Evolutionary conservation across 2,113 vertebrate species (phyloP).

Genomic region (Pogona vitticeps): DNA sequence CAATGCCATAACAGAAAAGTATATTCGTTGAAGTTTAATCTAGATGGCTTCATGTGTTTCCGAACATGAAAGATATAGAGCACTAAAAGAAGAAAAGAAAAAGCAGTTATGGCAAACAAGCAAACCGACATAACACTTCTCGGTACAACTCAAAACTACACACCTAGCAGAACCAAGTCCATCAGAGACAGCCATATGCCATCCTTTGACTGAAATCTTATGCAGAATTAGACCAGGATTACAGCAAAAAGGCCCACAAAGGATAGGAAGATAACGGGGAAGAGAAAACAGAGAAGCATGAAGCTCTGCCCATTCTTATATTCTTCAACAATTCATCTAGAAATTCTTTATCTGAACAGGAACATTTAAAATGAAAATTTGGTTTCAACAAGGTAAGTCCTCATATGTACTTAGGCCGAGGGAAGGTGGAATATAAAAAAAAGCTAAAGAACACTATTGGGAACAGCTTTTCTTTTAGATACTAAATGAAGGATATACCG

Average conservation of each 20-base stretch:
- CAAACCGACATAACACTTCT: constrained; percentile 10
- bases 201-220: too few species aligned
- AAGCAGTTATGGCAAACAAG: neutral
- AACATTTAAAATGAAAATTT: neutral
- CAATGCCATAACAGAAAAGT: neutral
- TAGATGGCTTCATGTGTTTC: neutral
- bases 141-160: neutral
- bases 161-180: neutral
- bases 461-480: constrained; percentile 70
- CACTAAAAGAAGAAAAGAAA: too few species aligned
- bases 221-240: neutral
- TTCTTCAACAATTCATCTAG: neutral
- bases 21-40: neutral
- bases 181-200: neutral
- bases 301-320: neutral
- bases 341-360: neutral
- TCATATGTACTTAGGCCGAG: neutral
- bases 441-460: constrained; percentile 40
- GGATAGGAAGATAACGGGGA: too few species aligned
- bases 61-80: constrained; percentile 3
- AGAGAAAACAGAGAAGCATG: neutral
- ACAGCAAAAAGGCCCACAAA: neutral
- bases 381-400: neutral
- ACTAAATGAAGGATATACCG: constrained; percentile 63
- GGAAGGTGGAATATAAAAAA: neutral